These are phyloP conservation scores for Hypothenemus hampei DNA, from an alignment of 1,140 invertebrate genomes.

Conservation along the genomic window DNA sequence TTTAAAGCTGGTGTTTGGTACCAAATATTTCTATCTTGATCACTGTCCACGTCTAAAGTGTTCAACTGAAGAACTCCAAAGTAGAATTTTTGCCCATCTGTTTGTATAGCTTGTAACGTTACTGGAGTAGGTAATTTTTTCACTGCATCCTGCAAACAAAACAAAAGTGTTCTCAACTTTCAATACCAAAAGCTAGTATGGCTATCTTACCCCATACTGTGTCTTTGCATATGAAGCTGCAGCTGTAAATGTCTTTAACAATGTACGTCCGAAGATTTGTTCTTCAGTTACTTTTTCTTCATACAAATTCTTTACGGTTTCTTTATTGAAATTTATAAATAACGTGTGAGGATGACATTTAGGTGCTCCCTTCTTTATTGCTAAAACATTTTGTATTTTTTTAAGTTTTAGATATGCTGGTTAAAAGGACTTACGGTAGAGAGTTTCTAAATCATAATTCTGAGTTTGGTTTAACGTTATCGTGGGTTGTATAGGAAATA, in stretches of 20 bases:
- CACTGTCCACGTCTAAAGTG: constrained; percentile 63
- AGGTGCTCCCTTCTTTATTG: constrained; percentile 47
- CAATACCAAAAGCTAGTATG: constrained; percentile 1
- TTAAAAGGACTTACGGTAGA: constrained; percentile 62
- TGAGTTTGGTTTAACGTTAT: constrained; percentile 61
- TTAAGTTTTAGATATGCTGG: not conserved
- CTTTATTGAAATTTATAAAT: constrained; percentile 61
- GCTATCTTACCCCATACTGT: constrained; percentile 59
- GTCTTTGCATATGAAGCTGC: constrained; percentile 66
- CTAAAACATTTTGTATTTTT: constrained; percentile 41
- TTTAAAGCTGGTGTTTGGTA: constrained; percentile 62
- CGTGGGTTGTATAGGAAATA: constrained; percentile 65
- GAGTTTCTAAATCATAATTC: constrained; percentile 57
- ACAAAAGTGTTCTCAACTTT: constrained; percentile 4
- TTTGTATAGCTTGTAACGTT: constrained; percentile 73
- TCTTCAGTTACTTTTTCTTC: constrained; percentile 58
- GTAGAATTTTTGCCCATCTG: constrained; percentile 67
- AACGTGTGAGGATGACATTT: constrained; percentile 66
- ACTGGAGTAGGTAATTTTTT: constrained; percentile 70
- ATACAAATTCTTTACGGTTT: constrained; percentile 60
- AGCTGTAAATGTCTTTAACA: constrained; percentile 67
- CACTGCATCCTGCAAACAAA: constrained; percentile 54
- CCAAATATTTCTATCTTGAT: constrained; percentile 72
- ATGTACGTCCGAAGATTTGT: constrained; percentile 61
- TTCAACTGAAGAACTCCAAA: constrained; percentile 85